These are phyloP conservation scores for Lepidurus couesii DNA, from an alignment of 1,140 invertebrate genomes.

Conservation along the genomic window DNA sequence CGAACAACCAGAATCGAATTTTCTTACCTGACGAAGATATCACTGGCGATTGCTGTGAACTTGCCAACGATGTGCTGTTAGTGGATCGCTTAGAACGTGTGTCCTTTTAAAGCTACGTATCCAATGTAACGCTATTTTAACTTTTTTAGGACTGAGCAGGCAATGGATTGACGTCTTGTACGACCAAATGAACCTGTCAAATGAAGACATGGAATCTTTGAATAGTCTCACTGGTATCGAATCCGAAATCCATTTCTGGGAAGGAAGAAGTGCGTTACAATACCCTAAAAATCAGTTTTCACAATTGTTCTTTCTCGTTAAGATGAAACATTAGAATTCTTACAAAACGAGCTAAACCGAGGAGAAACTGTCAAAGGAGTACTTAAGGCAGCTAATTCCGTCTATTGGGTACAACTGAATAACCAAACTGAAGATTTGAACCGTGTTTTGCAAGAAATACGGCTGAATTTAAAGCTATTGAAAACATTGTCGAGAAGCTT, in stretches of 20 bases:
- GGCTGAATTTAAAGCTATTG: not conserved
- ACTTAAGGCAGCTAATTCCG: not conserved
- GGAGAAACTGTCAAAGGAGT: not conserved
- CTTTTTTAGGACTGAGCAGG: not conserved
- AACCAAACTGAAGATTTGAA: not conserved
- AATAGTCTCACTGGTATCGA: not conserved
- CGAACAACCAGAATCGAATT: not conserved
- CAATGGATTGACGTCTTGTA: not conserved
- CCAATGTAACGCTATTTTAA: not conserved
- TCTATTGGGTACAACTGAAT: conserved; percentile 10
- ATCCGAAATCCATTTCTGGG: not conserved
- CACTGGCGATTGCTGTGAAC: not conserved
- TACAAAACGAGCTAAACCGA: not conserved
- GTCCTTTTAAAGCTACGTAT: not conserved
- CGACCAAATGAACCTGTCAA: not conserved
- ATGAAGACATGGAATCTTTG: not conserved
- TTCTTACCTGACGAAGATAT: not conserved
- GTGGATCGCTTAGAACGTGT: not conserved
- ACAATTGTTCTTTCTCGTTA: not conserved
- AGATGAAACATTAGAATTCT: not conserved
- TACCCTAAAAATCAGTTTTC: not conserved
- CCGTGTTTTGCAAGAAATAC: not conserved
- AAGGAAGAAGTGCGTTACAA: not conserved
- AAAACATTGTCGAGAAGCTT: not conserved
- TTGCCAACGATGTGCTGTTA: not conserved